A percentile compares a stretch with the other conserved stretches of the same genome.
Evolutionary conservation across 2,888 invertebrate species (phyloP).

Genomic region (Nephrotoma flavescens): DNA sequence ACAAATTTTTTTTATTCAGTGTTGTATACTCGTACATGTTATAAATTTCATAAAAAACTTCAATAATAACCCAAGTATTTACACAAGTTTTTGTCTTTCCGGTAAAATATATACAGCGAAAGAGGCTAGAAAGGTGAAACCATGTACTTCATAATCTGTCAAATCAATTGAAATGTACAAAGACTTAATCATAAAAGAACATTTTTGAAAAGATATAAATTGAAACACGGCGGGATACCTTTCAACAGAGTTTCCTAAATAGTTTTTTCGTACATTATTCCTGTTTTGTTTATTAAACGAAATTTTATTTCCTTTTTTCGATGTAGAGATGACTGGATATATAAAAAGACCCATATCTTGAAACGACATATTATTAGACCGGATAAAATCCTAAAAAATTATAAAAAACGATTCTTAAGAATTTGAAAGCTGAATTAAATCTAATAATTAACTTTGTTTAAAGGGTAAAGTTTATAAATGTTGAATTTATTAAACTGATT

Average conservation of each 20-base stretch:
- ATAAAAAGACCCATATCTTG: background rate
- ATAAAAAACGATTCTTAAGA: background rate
- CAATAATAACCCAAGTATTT: background rate
- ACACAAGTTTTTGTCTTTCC: background rate
- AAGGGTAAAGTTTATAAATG: background rate
- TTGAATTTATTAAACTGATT: background rate
- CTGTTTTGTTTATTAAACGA: background rate
- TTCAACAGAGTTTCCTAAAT: background rate
- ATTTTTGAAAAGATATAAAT: background rate
- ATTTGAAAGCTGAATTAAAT: background rate
- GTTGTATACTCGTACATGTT: background rate
- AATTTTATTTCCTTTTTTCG: background rate
- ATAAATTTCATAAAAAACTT: background rate
- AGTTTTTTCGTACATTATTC: background rate
- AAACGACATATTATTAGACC: background rate
- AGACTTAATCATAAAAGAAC: background rate
- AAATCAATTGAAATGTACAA: background rate
- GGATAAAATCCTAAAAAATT: background rate
- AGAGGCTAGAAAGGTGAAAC: background rate
- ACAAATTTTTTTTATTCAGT: background rate
- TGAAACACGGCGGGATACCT: background rate
- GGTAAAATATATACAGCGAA: background rate
- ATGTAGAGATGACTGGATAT: background rate
- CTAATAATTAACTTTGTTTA: background rate
- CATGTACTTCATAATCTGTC: background rate